These are phyloP conservation scores for Dreissena polymorpha DNA, from an alignment of 1,140 invertebrate genomes.

Conservation along the genomic window DNA sequence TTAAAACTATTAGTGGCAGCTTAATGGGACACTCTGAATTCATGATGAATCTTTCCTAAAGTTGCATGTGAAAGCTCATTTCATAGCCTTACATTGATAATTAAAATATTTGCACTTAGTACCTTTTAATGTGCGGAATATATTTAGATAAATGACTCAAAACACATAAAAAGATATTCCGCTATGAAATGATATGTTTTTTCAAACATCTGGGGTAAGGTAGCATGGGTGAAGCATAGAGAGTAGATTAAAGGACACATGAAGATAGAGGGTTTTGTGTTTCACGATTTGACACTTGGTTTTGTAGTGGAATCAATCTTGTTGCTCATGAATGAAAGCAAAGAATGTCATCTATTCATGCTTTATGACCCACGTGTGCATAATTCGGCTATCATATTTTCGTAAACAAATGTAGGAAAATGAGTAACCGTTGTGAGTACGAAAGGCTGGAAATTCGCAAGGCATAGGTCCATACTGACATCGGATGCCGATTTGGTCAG, in stretches of 20 bases:
- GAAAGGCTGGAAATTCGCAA: background rate
- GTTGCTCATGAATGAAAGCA: background rate
- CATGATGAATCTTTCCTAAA: background rate
- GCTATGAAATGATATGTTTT: background rate
- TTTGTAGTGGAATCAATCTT: background rate
- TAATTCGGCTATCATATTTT: constrained; percentile 2
- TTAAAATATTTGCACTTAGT: constrained; percentile 49
- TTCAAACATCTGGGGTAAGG: background rate
- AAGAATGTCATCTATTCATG: background rate
- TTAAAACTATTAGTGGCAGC: too few relatives aligned
- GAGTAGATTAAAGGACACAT: background rate
- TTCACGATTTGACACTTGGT: constrained; percentile 45
- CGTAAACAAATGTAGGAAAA: background rate
- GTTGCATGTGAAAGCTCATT: constrained; percentile 38
- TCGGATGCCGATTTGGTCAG: too few relatives aligned
- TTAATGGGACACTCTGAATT: too few relatives aligned
- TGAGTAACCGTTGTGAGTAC: background rate
- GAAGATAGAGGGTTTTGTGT: constrained; percentile 15
- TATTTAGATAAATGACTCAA: constrained; percentile 44
- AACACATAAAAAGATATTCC: too few relatives aligned
- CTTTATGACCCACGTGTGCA: background rate
- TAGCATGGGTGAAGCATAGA: background rate
- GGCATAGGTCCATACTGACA: too few relatives aligned
- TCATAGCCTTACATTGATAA: constrained; percentile 46
- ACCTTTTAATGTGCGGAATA: constrained; percentile 27